Conservation (phyloP, 2,113 vertebrate genomes). For the Chamaetylas fuelleborni region DNA sequence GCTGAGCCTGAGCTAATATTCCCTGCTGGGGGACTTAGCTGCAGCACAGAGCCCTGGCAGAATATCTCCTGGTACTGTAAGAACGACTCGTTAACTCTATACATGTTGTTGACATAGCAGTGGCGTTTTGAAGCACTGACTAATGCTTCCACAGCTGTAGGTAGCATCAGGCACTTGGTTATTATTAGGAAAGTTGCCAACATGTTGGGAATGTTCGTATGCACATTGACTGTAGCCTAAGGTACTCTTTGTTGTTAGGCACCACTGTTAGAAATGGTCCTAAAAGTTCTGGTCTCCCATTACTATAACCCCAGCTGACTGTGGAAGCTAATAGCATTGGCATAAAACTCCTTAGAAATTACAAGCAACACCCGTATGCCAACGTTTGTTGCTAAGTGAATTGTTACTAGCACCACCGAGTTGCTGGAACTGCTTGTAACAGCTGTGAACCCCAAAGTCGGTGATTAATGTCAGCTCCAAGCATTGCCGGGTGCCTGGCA, state of each 20-base stretch:
- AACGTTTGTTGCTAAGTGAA: slow-evolving; percentile 35
- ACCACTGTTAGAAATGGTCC: neutral
- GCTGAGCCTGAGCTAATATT: slow-evolving; percentile 15
- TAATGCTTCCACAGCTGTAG: slow-evolving; percentile 37
- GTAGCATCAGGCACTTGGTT: slow-evolving; percentile 2
- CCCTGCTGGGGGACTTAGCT: slow-evolving; percentile 20
- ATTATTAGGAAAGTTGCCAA: slow-evolving; percentile 7
- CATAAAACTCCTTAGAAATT: slow-evolving; percentile 16
- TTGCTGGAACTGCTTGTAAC: neutral
- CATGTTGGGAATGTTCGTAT: neutral
- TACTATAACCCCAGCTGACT: neutral
- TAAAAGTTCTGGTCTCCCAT: neutral
- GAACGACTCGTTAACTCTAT: neutral
- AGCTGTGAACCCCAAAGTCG: slow-evolving; percentile 24
- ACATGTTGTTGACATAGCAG: slow-evolving; percentile 23
- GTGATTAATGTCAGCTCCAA: neutral
- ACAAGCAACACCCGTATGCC: neutral
- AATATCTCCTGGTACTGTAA: neutral
- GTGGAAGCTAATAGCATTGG: neutral
- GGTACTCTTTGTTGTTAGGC: neutral
- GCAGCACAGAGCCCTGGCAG: neutral
- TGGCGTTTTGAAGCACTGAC: neutral
- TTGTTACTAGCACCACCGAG: neutral
- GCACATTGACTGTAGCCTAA: neutral
- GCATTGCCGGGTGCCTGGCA: neutral